These are phyloP conservation scores for Alces alces DNA, from an alignment of 2,113 vertebrate genomes.

Conservation along the genomic window DNA sequence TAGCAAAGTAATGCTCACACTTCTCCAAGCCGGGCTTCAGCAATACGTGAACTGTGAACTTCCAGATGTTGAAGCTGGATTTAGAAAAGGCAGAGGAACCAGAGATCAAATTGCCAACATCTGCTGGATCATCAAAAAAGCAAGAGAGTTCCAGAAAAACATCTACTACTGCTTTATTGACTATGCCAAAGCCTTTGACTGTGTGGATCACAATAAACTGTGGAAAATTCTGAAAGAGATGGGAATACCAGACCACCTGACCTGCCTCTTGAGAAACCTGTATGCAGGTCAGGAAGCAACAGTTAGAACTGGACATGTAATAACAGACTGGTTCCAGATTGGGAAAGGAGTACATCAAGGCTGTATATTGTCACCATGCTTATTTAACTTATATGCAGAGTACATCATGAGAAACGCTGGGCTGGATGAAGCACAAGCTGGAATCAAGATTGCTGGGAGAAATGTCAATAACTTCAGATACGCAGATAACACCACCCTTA, in stretches of 20 bases:
- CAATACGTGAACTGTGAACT: neutral
- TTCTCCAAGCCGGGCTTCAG: neutral
- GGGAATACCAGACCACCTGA: neutral
- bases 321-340: neutral
- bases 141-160: neutral
- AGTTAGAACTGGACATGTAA: neutral
- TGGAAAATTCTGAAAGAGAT: neutral
- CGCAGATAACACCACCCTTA: neutral
- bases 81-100: neutral
- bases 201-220: neutral
- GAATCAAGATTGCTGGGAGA: neutral
- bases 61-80: neutral
- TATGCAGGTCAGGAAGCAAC: neutral
- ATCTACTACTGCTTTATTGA: neutral
- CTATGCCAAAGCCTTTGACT: neutral
- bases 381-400: neutral
- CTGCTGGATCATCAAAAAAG: neutral
- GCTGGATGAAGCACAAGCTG: neutral
- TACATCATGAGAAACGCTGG: neutral
- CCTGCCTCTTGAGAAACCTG: neutral
- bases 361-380: neutral
- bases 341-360: neutral
- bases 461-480: neutral
- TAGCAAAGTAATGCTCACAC: neutral
- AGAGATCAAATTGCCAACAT: neutral